Evolutionary conservation across 2,888 invertebrate species (phyloP).

Genomic region (Cyrtodaria siliqua): DNA sequence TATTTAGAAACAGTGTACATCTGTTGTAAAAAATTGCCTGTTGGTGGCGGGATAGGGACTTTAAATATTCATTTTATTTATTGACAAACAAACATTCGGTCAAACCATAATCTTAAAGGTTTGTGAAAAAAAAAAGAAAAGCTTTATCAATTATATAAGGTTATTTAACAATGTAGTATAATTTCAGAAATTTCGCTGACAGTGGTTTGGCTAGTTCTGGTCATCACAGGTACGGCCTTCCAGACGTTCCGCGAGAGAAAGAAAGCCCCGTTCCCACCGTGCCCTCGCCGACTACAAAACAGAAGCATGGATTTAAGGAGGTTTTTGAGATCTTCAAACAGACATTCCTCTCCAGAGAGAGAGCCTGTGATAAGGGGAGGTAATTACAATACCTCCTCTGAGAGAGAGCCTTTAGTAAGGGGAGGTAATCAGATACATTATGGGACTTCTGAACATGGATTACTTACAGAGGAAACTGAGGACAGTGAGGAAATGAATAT

Average conservation of each 20-base stretch:
- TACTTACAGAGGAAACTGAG: too few relatives aligned
- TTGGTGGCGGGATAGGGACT: too few relatives aligned
- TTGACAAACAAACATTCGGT: too few relatives aligned
- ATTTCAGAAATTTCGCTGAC: slow-evolving; percentile 89
- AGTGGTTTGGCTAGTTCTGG: slow-evolving; percentile 88
- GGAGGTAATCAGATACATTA: slow-evolving; percentile 11
- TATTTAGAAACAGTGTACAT: too few relatives aligned
- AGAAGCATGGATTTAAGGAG: slow-evolving; percentile 30
- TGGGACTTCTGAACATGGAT: slow-evolving; percentile 3
- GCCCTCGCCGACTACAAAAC: slow-evolving; percentile 72
- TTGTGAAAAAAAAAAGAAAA: not conserved
- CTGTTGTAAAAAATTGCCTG: too few relatives aligned
- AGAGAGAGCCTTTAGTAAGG: slow-evolving; percentile 6
- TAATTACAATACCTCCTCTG: slow-evolving; percentile 1
- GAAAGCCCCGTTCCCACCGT: slow-evolving; percentile 90
- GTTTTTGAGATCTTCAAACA: slow-evolving; percentile 2
- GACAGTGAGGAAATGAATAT: too few relatives aligned
- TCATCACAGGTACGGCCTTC: slow-evolving; percentile 87
- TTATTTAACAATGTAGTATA: too few relatives aligned
- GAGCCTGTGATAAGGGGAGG: slow-evolving; percentile 46
- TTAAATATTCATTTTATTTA: too few relatives aligned
- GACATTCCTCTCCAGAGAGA: slow-evolving; percentile 35
- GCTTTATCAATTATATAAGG: too few relatives aligned
- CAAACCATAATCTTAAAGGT: not conserved
- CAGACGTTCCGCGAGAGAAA: slow-evolving; percentile 88